A percentile compares a stretch with the other conserved stretches of the same genome.
These are phyloP conservation scores for Corythaeola cristata DNA, from an alignment of 2,113 vertebrate genomes.

Conservation along the genomic window DNA sequence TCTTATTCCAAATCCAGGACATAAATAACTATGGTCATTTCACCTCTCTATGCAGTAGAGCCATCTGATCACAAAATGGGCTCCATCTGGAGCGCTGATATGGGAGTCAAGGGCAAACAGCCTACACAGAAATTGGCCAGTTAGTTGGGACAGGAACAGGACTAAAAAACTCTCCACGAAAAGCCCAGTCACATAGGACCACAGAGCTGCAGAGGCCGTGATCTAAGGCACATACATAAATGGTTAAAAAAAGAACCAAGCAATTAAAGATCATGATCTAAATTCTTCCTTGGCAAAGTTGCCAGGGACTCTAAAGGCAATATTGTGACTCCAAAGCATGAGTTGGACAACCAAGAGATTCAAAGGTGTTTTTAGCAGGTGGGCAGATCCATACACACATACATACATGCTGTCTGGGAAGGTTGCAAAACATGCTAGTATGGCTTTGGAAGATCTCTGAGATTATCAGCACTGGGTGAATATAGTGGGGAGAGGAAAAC, in stretches of 20 bases:
- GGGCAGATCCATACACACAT: background rate
- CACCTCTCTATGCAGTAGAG: background rate
- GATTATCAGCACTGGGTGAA: background rate
- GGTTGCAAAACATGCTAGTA: background rate
- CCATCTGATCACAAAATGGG: background rate
- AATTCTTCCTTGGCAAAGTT: background rate
- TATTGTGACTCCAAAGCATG: background rate
- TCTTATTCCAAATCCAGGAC: background rate
- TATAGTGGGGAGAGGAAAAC: background rate
- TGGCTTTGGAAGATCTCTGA: background rate
- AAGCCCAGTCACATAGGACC: background rate
- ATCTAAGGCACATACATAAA: background rate
- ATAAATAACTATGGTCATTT: background rate
- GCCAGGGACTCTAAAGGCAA: background rate
- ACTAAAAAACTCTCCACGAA: background rate
- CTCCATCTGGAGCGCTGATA: background rate
- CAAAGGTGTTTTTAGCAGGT: background rate
- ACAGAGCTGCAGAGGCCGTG: background rate
- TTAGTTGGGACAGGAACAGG: background rate
- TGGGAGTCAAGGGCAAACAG: background rate
- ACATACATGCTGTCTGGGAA: background rate
- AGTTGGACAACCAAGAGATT: background rate
- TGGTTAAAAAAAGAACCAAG: background rate
- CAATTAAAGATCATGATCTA: background rate
- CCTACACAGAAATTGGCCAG: background rate